Base-by-base conservation (phyloP, 2,888 invertebrate species). In the Agapetus fuscipes region DNA sequence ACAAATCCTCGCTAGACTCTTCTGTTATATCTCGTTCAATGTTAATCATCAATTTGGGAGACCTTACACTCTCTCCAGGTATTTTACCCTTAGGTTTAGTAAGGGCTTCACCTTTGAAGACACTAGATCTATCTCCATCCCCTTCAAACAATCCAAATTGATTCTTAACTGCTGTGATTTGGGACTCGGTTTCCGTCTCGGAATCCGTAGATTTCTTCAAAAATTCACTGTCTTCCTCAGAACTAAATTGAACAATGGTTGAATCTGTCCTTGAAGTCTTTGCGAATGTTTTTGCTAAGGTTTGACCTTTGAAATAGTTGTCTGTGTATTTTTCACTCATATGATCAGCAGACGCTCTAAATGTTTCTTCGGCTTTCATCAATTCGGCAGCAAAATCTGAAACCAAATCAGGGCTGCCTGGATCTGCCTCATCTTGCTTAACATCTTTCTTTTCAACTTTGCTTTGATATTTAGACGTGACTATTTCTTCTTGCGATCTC, bases 151-250 rank as follows among this genome's bases (percentile, higher is more conserved):
- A 25, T 9, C 42, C 47, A 10, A 45, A 32, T 37, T 48, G 40
- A n/a, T 48, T 43, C 29, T 48, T 69, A 0, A 69, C 55, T 7
- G 69, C 68, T 2, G 64, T 31, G 9, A 41, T 66, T 49, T 70
- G 69, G 2, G 70, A 69, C 53, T 71, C 70, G n/a, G 69, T 70
- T 52, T 71, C 70, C 15, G 69, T 71, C 53, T 70, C 70, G 1
- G 70, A 71, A 47, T 70, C 70, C 2, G 69, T 70, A 2, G 70
- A 71, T 52, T 70, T 71, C 46, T 70, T 71, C 25, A 68, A 54
- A 43, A 67, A 68, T 40, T 71, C 70, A 37, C 62, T 70, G 40
- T 71, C 70, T 58, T 71, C 70, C 53, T 71, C 70, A 2, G 70
- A 71, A 16, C 69, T 70, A 26, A 70, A 62, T 54, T 71, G 70